These are phyloP conservation scores for Leptonema lineaticorne DNA, from an alignment of 1,140 invertebrate species.

Conservation along the genomic window DNA sequence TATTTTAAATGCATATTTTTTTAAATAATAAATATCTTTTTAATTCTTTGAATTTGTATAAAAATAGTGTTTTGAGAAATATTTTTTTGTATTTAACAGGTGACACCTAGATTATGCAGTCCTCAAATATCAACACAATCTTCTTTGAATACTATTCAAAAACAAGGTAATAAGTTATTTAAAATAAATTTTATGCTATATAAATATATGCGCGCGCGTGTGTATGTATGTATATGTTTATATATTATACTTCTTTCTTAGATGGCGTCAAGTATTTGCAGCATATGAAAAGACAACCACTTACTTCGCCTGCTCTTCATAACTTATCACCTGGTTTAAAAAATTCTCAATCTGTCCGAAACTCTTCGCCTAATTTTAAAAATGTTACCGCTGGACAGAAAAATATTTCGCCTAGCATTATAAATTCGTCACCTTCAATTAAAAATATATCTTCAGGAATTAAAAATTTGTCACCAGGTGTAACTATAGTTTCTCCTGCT, in stretches of 20 bases:
- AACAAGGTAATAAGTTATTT: slow-evolving; percentile 28
- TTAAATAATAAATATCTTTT: not conserved
- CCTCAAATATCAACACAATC: slow-evolving; percentile 32
- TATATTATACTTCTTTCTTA: slow-evolving; percentile 9
- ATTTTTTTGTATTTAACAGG: slow-evolving; percentile 21
- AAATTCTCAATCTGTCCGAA: slow-evolving; percentile 18
- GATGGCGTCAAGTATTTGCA: slow-evolving; percentile 4
- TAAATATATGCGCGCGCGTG: not conserved
- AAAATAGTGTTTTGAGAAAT: not conserved
- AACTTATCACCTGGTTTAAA: slow-evolving; percentile 29
- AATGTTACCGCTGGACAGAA: slow-evolving; percentile 16
- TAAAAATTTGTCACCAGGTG: slow-evolving; percentile 21
- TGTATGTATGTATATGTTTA: not conserved
- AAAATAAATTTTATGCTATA: too few relatives aligned
- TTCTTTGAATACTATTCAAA: slow-evolving; percentile 22
- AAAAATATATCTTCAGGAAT: slow-evolving; percentile 23
- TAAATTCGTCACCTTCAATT: slow-evolving; percentile 20
- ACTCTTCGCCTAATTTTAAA: slow-evolving; percentile 23
- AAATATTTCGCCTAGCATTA: slow-evolving; percentile 12
- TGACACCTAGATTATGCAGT: slow-evolving; percentile 37
- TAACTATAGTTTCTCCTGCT: slow-evolving; percentile 29
- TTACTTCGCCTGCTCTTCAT: slow-evolving; percentile 37
- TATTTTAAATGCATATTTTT: not conserved
- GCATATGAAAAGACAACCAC: slow-evolving; percentile 30
- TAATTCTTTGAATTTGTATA: not conserved